Evolutionary conservation across 2,797 vertebrate species (phyloP), one percentile per base, ranked within the genome.

Genomic region (Chloroceryle inda): DNA sequence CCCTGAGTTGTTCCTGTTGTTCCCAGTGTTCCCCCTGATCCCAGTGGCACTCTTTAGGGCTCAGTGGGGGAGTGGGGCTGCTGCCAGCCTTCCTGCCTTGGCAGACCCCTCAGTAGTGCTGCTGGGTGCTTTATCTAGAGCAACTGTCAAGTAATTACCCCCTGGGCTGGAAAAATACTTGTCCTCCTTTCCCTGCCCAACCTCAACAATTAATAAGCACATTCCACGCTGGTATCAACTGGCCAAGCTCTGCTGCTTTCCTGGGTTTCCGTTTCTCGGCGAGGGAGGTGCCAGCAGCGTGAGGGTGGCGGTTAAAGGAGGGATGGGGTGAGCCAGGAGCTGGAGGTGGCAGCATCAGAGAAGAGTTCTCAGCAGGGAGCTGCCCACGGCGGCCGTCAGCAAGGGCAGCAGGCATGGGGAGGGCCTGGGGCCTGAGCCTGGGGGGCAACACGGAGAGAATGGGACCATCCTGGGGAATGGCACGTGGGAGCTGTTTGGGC

Each of bases 311-410:
- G 29, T 23, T 3, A 9, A 8, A 56, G 72, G 64, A 40, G 73
- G 40, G 26, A 1, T 21, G 11, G 1, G 1, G 11, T 3, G 38
- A 24, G 37, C 0, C 3, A 0, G 24, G 27, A 4, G 55, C 76
- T 13, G 64, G 42, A 9, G 89, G 27, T 3, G 62, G 33, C 37
- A 5, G 40, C 5, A 20, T 97, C 95, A 97, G 84, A 93, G 95
- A 11, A 95, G 83, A 38, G 17, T 40, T 21, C 1, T 33, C 68
- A 96, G 92, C 78, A 97, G 59, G 0, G 18, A 11, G 10, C 2
- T 64, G 6, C 74, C 91, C 38, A 50, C 0, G 0, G 42, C 21
- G 1, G 42, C 3, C 2, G 6, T 23, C 80, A 95, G 62, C 3
- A 85, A 0, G 5, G 8, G 33, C 38, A 44, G 0, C 2, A 91